These are phyloP conservation scores for Tetanocera ferruginea DNA, from an alignment of 2,888 invertebrate species.

Conservation along the genomic window DNA sequence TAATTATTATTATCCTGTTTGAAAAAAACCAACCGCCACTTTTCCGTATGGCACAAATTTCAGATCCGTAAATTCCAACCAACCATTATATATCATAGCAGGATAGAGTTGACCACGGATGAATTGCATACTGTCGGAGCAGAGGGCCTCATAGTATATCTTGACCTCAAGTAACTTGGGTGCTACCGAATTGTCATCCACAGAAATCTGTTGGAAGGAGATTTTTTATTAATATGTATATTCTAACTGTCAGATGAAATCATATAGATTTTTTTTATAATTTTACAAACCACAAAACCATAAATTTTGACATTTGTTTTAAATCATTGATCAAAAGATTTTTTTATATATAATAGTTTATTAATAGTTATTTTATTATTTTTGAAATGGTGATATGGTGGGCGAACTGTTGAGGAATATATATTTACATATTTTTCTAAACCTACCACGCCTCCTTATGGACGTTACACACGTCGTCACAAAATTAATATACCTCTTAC, in stretches of 20 bases:
- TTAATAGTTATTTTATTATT: too few relatives aligned
- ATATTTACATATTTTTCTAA: too few relatives aligned
- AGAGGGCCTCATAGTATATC: constrained; percentile 67
- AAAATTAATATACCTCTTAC: too few relatives aligned
- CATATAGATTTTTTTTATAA: background rate
- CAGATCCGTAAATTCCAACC: constrained; percentile 58
- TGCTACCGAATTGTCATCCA: background rate
- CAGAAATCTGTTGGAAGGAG: background rate
- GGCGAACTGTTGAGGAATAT: too few relatives aligned
- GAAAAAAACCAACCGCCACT: constrained; percentile 59
- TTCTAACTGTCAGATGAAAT: background rate
- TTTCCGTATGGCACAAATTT: constrained; percentile 67
- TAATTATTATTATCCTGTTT: background rate
- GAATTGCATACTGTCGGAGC: constrained; percentile 64
- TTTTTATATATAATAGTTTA: too few relatives aligned
- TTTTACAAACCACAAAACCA: too few relatives aligned
- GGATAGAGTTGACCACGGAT: constrained; percentile 58
- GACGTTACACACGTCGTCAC: too few relatives aligned
- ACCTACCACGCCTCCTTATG: too few relatives aligned
- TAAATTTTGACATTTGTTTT: too few relatives aligned
- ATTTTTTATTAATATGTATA: background rate
- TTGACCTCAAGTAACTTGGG: constrained; percentile 53
- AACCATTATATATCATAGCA: constrained; percentile 56
- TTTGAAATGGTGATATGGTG: too few relatives aligned
- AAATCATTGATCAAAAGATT: too few relatives aligned